phyloP scores from a whole-genome alignment of 1,140 invertebrate species.

The Thaumatotibia leucotreta region DNA sequence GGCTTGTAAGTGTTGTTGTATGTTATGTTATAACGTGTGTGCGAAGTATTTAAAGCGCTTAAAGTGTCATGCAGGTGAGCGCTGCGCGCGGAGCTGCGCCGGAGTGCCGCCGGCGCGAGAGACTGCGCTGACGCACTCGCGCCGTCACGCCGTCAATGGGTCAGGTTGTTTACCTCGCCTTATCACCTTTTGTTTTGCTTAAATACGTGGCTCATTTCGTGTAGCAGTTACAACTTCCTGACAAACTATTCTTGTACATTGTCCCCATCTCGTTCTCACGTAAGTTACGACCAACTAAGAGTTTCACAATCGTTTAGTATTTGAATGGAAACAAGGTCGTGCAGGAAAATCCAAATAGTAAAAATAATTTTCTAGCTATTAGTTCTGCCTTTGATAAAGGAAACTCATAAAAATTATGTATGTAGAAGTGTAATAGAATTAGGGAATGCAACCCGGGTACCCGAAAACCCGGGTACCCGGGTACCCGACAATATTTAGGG shows the following conservation, averaged over 20 bases:
- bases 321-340: constrained; percentile 8
- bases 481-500: too few species aligned
- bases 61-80: constrained; percentile 48
- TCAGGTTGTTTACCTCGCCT: constrained; percentile 73
- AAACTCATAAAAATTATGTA: too few species aligned
- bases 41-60: constrained; percentile 43
- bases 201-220: constrained; percentile 55
- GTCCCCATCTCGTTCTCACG: constrained; percentile 13
- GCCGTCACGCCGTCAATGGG: constrained; percentile 64
- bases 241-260: constrained; percentile 28
- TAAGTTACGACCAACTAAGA: constrained; percentile 11
- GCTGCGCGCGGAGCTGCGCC: constrained; percentile 19
- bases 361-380: neutral
- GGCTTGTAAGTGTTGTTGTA: neutral
- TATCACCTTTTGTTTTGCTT: constrained; percentile 75
- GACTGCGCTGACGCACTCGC: constrained; percentile 2
- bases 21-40: constrained; percentile 49
- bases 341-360: neutral
- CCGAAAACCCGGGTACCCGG: too few species aligned
- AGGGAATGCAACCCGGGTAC: too few species aligned
- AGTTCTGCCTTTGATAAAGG: neutral
- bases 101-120: constrained; percentile 27
- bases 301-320: constrained; percentile 9
- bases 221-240: constrained; percentile 44
- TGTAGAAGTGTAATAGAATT: too few species aligned